Evolutionary conservation across 1,140 invertebrate genomes (phyloP), one percentile per base, ranked within the genome.

Genomic region (Heliconius nattereri): DNA sequence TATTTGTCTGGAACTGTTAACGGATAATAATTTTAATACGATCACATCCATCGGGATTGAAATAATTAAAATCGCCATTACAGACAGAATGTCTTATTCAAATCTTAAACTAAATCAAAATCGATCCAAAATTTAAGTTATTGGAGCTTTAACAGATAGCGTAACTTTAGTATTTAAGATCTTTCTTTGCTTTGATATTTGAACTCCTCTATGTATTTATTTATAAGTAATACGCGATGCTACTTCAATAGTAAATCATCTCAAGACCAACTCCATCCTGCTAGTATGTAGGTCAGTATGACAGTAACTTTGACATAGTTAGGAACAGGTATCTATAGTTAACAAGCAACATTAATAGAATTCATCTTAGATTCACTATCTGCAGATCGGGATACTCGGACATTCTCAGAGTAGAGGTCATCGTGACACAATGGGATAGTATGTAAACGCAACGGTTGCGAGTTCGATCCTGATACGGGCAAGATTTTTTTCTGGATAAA

Each of bases 251-350:
- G 60, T 29, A 66, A 29, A 29, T 66, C 60, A 66, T 66, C 60
- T 66, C 60, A 66, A 66, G 60, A 66, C 60, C 60, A 66, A 66
- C 60, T 66, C 2, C 26, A 66, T 66, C 60, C 60, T 29, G 60
- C 23, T 66, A 26, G 60, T 29, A 66, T 66, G 11, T 29, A 29
- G 60, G 60, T 66, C 60, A 66, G 23, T 66, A 13, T 66, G 60
- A 66, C 26, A 66, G 60, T 66, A 66, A 66, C 60, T 66, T 66
- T 29, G 60, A 66, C 60, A 66, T 66, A 29, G 60, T 66, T 66
- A 66, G 60, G 23, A 66, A 66, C 60, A 66, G 60, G 60, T 66
- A 57, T 23, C 20, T 66, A 29, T 66, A 16, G 23, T 66, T 66
- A 66, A 29, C 13, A 29, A 26, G 29, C 29, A 16, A 66, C n/a